These are phyloP conservation scores for Brachyptera risi DNA, from an alignment of 2,888 invertebrate species.

Conservation along the genomic window DNA sequence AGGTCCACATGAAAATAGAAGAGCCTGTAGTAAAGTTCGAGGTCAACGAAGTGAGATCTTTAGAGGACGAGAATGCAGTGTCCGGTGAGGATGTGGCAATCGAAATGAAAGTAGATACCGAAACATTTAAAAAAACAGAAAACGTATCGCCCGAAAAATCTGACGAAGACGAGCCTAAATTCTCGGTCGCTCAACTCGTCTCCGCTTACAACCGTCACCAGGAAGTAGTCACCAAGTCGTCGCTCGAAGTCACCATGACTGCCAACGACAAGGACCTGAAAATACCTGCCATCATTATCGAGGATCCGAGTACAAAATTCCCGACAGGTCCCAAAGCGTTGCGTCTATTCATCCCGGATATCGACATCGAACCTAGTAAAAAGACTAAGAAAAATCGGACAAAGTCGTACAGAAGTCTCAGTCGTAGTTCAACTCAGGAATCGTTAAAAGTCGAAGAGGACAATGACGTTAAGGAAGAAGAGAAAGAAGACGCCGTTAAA, in stretches of 20 bases:
- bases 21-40: too few species aligned
- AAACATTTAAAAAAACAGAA: too few species aligned
- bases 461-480: background rate
- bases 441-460: background rate
- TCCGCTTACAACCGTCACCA: conserved; percentile 50
- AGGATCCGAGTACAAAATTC: conserved; percentile 40
- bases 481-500: background rate
- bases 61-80: too few species aligned
- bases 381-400: conserved; percentile 15
- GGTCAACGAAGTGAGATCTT: too few species aligned
- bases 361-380: conserved; percentile 37
- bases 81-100: too few species aligned
- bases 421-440: background rate
- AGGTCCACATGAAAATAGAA: too few species aligned
- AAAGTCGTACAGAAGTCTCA: background rate
- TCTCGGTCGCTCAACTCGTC: conserved; percentile 48
- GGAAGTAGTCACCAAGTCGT: conserved; percentile 46
- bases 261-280: conserved; percentile 32
- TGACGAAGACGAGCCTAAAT: conserved; percentile 46
- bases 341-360: conserved; percentile 48
- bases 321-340: conserved; percentile 49
- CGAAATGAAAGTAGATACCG: too few species aligned
- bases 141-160: too few species aligned
- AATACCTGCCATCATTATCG: conserved; percentile 22
- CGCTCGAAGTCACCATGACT: conserved; percentile 47